phyloP scores from a whole-genome alignment of 35 echinoderm and acorn worm species.

The Apostichopus japonicus region DNA sequence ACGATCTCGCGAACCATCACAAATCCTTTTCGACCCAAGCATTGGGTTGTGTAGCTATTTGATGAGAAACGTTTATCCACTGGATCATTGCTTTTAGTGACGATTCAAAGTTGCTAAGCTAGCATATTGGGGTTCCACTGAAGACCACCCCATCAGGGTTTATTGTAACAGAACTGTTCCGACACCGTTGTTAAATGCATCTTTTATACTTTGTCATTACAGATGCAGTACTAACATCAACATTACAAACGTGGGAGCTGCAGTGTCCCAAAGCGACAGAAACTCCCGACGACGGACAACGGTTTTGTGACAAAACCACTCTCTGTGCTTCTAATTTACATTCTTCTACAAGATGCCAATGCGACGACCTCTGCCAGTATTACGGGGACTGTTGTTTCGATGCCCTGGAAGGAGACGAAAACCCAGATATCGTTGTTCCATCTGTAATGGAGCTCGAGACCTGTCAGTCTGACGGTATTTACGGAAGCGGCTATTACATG shows the following conservation, averaged over 20 bases:
- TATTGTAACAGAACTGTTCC: too few relatives aligned
- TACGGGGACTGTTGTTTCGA: slow-evolving; percentile 29
- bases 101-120: too few relatives aligned
- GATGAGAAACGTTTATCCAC: too few relatives aligned
- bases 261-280: too few relatives aligned
- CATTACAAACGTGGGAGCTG: neutral
- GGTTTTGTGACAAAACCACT: neutral
- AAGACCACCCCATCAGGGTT: too few relatives aligned
- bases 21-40: too few relatives aligned
- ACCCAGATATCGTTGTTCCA: too few relatives aligned
- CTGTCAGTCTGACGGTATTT: neutral
- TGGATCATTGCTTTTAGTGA: too few relatives aligned
- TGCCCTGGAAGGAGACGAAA: neutral
- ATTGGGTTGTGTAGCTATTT: too few relatives aligned
- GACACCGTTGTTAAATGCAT: too few relatives aligned
- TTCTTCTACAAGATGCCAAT: neutral
- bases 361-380: neutral
- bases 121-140: too few relatives aligned
- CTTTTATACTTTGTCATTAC: neutral
- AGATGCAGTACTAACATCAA: neutral
- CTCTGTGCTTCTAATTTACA: neutral
- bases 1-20: too few relatives aligned
- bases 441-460: neutral
- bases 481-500: slow-evolving; percentile 22
- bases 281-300: neutral